Evolutionary conservation across 2,797 vertebrate genomes (phyloP), one percentile per base, ranked within the genome.

Genomic region (Siniperca undulata): DNA sequence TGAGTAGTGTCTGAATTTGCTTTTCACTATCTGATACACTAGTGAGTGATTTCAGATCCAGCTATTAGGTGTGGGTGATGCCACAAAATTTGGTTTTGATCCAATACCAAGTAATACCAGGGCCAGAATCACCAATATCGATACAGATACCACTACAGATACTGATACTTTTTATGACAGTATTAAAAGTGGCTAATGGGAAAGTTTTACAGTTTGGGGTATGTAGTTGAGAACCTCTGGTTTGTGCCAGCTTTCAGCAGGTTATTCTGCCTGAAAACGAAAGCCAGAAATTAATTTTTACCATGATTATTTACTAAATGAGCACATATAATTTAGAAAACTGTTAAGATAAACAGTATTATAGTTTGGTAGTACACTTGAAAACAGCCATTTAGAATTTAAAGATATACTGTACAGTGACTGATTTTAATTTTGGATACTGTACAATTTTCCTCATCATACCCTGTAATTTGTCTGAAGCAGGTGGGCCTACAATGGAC

Each of bases 391-490:
- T 90, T 92, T 87, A 80, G 53, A 84, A 55, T 87, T 82, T 88
- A 90, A 93, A 91, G 83, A 90, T 80, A 78, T 55, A 70, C 73
- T 77, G 69, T 80, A 65, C 77, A 70, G 44, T 22, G 81, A 86
- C 76, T 71, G 81, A 87, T 89, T 91, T 85, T 78, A 30, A 86
- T 89, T 86, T 76, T 44, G 7, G 65, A 86, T 82, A 78, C 73
- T 67, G 82, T 92, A 83, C 90, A 94, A 93, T 94, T 88, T 92
- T 80, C 90, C 69, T 30, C 69, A 62, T 84, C 73, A 24, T 34
- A 92, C 81, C 89, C 92, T 91, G 66, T 91, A 72, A 94, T 95
- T 80, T 92, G 83, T 91, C 90, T 88, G 85, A 59, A 16, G 83
- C 85, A 88, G 90, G 90, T 91, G 88, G 90, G 87, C 30, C 81